Percentiles rank a stretch among this genome's conserved stretches.
These are phyloP conservation scores for Nebria ingens DNA, from an alignment of 1,140 invertebrate genomes.

Conservation along the genomic window DNA sequence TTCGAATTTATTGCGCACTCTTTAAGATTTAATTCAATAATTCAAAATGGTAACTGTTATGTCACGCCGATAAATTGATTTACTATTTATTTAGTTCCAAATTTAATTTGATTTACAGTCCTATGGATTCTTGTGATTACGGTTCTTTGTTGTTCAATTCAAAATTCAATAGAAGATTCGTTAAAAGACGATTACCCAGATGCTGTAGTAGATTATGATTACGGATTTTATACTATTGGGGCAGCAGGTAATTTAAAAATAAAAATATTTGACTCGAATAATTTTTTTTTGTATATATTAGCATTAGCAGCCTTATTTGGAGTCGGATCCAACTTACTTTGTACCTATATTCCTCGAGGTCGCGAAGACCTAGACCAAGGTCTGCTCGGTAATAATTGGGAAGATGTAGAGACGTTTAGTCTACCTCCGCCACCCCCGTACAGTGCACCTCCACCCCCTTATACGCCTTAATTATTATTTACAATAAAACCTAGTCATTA, in stretches of 20 bases:
- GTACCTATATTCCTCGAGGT: conserved; percentile 26
- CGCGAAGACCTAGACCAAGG: conserved; percentile 26
- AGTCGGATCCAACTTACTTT: conserved; percentile 33
- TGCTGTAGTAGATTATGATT: conserved; percentile 27
- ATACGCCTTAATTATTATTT: conserved; percentile 36
- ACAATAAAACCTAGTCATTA: conserved; percentile 14
- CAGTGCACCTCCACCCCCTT: conserved; percentile 41
- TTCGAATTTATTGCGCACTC: too few relatives aligned
- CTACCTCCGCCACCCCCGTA: conserved; percentile 38
- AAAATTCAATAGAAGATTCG: conserved; percentile 26
- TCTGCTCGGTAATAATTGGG: conserved; percentile 26
- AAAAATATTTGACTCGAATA: conserved; percentile 11
- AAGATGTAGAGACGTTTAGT: conserved; percentile 35
- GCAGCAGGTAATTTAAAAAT: conserved; percentile 24
- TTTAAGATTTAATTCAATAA: too few relatives aligned
- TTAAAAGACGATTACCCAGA: conserved; percentile 24
- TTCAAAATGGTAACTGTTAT: too few relatives aligned
- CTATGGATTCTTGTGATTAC: conserved; percentile 30
- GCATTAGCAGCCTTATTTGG: conserved; percentile 25
- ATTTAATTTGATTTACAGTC: conserved; percentile 22
- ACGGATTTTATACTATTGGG: conserved; percentile 30
- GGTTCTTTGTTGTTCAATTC: conserved; percentile 28
- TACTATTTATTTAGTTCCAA: too few relatives aligned
- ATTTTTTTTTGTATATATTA: conserved; percentile 15
- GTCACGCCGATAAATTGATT: too few relatives aligned